Percentiles rank a stretch among this genome's conserved stretches.
Evolutionary conservation across 2,888 invertebrate genomes (phyloP).

Genomic region (Coelogynopora nodosa): DNA sequence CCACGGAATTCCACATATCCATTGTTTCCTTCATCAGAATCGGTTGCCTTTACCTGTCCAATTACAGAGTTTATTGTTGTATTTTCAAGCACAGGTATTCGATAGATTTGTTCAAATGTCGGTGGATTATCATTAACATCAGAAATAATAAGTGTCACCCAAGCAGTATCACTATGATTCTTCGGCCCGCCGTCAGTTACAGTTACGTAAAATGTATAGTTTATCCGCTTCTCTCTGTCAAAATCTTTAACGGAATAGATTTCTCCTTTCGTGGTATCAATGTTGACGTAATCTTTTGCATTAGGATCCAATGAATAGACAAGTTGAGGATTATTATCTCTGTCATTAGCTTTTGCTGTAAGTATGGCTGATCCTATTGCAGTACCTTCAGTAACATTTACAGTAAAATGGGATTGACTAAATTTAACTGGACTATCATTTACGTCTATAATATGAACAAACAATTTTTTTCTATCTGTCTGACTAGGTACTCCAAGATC

Average conservation of each 20-base stretch:
- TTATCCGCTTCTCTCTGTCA: not conserved
- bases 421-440: not conserved
- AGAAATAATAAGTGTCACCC: not conserved
- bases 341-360: not conserved
- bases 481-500: not conserved
- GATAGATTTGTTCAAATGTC: not conserved
- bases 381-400: not conserved
- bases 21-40: not conserved
- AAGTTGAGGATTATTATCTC: not conserved
- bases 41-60: not conserved
- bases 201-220: not conserved
- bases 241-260: not conserved
- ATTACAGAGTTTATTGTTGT: not conserved
- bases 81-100: not conserved
- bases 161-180: not conserved
- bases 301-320: not conserved
- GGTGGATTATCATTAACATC: not conserved
- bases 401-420: not conserved
- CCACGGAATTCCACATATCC: slow-evolving; percentile 6
- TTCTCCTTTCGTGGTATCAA: not conserved
- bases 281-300: not conserved
- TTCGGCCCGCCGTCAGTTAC: not conserved
- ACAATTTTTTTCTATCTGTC: not conserved
- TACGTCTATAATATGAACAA: not conserved
- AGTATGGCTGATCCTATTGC: not conserved